phyloP scores from a whole-genome alignment of 2,113 vertebrate species.

The Myotis lucifugus region DNA sequence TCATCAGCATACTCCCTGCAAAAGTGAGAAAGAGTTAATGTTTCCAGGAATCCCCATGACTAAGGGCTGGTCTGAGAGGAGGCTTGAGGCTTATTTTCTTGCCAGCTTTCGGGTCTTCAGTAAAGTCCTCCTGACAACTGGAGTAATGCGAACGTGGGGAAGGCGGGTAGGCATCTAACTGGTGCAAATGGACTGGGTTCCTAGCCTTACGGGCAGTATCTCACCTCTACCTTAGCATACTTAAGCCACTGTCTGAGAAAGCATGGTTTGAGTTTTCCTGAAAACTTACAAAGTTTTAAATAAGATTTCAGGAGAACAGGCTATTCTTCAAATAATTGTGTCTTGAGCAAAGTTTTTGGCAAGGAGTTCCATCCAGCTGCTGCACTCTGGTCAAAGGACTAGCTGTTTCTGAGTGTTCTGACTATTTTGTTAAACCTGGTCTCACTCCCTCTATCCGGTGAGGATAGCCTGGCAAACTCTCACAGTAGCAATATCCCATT shows the following conservation, averaged over 20 bases:
- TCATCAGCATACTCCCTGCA: slow-evolving; percentile 1
- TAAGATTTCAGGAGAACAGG: not conserved
- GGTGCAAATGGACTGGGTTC: not conserved
- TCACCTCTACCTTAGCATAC: not conserved
- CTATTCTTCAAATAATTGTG: not conserved
- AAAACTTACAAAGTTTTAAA: slow-evolving; percentile 15
- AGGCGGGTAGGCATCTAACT: not conserved
- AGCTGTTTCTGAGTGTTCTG: not conserved
- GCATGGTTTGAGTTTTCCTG: not conserved
- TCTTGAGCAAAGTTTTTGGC: not conserved
- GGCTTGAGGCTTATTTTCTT: not conserved
- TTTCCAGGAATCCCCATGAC: not conserved
- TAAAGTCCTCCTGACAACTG: not conserved
- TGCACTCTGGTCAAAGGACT: not conserved
- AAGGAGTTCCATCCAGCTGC: not conserved
- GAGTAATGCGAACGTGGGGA: not conserved
- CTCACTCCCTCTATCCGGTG: not conserved
- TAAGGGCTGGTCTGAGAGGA: not conserved
- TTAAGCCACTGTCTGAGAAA: not conserved
- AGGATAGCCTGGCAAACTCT: not conserved
- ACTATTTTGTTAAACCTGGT: not conserved
- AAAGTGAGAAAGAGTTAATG: not conserved
- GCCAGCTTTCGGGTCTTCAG: not conserved
- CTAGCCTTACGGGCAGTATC: not conserved
- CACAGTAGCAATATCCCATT: not conserved